A percentile compares a stretch with the other conserved stretches of the same genome.
phyloP scores from a whole-genome alignment of 2,888 invertebrate genomes.

The Phania funesta region DNA sequence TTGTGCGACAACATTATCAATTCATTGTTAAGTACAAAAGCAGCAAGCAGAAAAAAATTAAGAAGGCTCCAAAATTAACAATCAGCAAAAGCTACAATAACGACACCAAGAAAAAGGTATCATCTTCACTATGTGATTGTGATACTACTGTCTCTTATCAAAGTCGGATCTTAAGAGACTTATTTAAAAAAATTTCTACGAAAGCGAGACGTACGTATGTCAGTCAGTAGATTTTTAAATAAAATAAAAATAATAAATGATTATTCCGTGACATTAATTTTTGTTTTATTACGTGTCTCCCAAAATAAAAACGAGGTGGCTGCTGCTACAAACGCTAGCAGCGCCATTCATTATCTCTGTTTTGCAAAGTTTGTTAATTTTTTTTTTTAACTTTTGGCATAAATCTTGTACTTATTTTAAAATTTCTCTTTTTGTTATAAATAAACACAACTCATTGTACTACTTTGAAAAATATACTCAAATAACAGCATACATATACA shows the following conservation, averaged over 20 bases:
- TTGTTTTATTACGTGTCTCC: conserved; percentile 13
- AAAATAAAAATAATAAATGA: conserved; percentile 68
- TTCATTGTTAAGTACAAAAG: conserved; percentile 50
- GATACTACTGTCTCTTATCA: conserved; percentile 36
- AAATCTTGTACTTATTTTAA: too few relatives aligned
- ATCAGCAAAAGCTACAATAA: conserved; percentile 21
- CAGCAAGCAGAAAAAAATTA: conserved; percentile 19
- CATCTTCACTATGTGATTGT: conserved; percentile 39
- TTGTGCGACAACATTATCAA: conserved; percentile 65
- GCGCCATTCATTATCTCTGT: conserved; percentile 36
- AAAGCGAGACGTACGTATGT: neutral
- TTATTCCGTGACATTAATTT: conserved; percentile 76
- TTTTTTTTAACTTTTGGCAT: too few relatives aligned
- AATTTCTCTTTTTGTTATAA: too few relatives aligned
- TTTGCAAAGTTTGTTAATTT: too few relatives aligned
- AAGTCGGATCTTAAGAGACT: conserved; percentile 51
- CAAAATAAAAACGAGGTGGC: neutral
- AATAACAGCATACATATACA: too few relatives aligned
- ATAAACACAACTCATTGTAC: too few relatives aligned
- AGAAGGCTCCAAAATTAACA: conserved; percentile 32
- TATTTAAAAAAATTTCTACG: conserved; percentile 6
- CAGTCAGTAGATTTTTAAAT: conserved; percentile 18
- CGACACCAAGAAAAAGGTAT: conserved; percentile 36
- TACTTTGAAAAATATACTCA: too few relatives aligned
- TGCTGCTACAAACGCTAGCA: neutral